Conservation (phyloP, 2,888 invertebrate genomes). For the Hipparchia sbordonii region DNA sequence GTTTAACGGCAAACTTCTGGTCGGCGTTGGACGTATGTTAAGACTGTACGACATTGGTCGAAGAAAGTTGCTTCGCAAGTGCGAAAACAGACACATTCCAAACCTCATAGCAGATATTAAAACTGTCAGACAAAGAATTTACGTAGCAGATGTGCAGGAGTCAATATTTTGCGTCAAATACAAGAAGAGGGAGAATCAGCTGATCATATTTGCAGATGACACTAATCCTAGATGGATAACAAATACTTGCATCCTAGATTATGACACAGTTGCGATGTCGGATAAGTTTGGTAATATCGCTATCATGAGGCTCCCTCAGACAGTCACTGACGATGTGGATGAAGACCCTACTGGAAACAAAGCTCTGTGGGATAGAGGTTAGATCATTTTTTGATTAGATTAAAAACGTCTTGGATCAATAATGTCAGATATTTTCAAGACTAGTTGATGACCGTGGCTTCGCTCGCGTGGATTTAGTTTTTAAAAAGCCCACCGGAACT, state of each 20-base stretch:
- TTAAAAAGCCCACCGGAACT: too few relatives aligned
- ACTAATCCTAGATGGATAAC: constrained; percentile 98
- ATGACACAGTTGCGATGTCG: constrained; percentile 97
- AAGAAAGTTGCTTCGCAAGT: constrained; percentile 97
- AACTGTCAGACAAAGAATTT: constrained; percentile 96
- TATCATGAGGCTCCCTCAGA: constrained; percentile 93
- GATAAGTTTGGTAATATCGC: constrained; percentile 99
- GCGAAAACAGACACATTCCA: constrained; percentile 98
- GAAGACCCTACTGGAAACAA: constrained; percentile 99
- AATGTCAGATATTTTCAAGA: background rate
- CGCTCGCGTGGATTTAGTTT: too few relatives aligned
- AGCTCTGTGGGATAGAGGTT: constrained; percentile 95
- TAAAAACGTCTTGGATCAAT: background rate
- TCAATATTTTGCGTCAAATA: constrained; percentile 98
- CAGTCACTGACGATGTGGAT: constrained; percentile 98
- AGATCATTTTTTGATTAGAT: constrained; percentile 25
- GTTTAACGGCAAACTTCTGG: constrained; percentile 95
- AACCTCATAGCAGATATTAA: constrained; percentile 97
- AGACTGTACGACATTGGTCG: constrained; percentile 96
- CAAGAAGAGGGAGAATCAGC: constrained; percentile 96
- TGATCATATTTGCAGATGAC: constrained; percentile 99
- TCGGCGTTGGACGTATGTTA: constrained; percentile 95
- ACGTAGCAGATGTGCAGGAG: constrained; percentile 98
- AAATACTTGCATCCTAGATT: constrained; percentile 95
- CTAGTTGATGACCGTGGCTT: background rate